phyloP scores from a whole-genome alignment of 2,888 invertebrate genomes.

The Arge pagana region DNA sequence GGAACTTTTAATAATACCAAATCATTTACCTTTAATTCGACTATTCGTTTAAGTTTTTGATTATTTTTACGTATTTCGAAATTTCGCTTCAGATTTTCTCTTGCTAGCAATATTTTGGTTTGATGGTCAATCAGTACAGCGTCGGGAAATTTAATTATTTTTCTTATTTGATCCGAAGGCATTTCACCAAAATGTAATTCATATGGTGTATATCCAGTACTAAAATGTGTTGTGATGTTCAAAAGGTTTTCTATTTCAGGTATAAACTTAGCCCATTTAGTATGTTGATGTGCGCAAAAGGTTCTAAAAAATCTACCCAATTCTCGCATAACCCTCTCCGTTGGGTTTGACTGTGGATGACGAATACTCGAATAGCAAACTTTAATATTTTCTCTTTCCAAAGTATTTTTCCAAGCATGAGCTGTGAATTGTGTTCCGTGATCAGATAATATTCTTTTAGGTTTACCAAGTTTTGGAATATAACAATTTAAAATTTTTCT shows the following conservation, averaged over 20 bases:
- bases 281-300: conserved; percentile 25
- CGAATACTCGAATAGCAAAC: conserved; percentile 27
- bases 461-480: conserved; percentile 21
- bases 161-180: conserved; percentile 20
- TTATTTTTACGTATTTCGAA: conserved; percentile 18
- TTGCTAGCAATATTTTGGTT: conserved; percentile 21
- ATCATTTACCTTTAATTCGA: conserved; percentile 23
- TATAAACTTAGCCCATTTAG: conserved; percentile 26
- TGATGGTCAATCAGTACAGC: conserved; percentile 4
- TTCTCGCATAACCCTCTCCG: conserved; percentile 32
- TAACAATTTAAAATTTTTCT: conserved; percentile 20
- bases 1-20: conserved; percentile 24
- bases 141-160: conserved; percentile 24
- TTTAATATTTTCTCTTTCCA: conserved; percentile 16
- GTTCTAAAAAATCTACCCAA: conserved; percentile 30
- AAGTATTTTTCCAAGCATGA: conserved; percentile 9
- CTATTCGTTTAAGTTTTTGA: conserved; percentile 15
- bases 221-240: conserved; percentile 26
- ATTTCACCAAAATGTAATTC: conserved; percentile 27
- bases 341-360: conserved; percentile 32
- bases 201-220: conserved; percentile 23
- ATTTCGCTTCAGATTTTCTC: conserved; percentile 19
- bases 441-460: conserved; percentile 22
- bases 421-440: conserved; percentile 29
- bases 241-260: conserved; percentile 25